A percentile compares a stretch with the other conserved stretches of the same genome.
Conservation (phyloP, 2,888 invertebrate species). For the Spodoptera exigua region DNA sequence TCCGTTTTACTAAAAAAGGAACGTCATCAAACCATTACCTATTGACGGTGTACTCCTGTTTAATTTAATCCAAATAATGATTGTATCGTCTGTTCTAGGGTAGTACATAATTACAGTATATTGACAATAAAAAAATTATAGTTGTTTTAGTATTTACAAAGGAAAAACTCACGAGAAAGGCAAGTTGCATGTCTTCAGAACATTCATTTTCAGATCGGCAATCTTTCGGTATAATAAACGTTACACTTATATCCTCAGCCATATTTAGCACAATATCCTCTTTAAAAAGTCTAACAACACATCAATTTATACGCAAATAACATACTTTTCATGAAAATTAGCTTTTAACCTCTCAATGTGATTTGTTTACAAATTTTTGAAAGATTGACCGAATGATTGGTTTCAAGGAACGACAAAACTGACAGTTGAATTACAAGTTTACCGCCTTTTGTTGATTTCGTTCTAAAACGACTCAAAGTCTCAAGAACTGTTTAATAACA, state of each 20-base stretch:
- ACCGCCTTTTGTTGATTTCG: slow-evolving; percentile 28
- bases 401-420: slow-evolving; percentile 11
- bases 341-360: slow-evolving; percentile 44
- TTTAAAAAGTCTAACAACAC: background rate
- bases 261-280: slow-evolving; percentile 51
- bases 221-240: slow-evolving; percentile 88
- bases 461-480: background rate
- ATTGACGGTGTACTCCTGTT: no score
- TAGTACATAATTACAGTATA: no score
- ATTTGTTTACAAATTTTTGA: slow-evolving; percentile 58
- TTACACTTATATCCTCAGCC: slow-evolving; percentile 81
- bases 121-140: no score
- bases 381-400: slow-evolving; percentile 19
- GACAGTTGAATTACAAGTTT: slow-evolving; percentile 30
- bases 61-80: no score
- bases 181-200: slow-evolving; percentile 89
- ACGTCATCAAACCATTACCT: no score
- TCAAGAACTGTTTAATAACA: no score
- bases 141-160: background rate
- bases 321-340: slow-evolving; percentile 19
- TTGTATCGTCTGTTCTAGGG: no score
- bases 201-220: slow-evolving; percentile 87
- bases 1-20: no score
- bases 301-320: background rate
- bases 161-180: slow-evolving; percentile 86